These are phyloP conservation scores for Lottia scabra DNA, from an alignment of 2,888 invertebrate genomes.

Conservation along the genomic window DNA sequence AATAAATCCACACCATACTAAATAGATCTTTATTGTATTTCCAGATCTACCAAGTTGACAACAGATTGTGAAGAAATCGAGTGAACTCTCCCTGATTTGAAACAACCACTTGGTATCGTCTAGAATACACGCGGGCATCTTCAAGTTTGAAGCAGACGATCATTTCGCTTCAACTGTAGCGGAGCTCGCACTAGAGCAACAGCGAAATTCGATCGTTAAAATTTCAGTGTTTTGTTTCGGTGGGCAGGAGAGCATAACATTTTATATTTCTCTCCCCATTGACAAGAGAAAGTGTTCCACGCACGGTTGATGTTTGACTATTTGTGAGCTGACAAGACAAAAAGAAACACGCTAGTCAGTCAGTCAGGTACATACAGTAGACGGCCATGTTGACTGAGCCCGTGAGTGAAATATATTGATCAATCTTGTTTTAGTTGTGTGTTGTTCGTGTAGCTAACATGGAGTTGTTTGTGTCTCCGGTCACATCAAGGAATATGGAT, in stretches of 20 bases:
- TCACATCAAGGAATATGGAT: neutral
- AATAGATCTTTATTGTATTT: neutral
- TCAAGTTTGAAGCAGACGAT: neutral
- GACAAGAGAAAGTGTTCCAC: neutral
- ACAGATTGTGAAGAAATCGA: neutral
- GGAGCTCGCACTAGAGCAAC: neutral
- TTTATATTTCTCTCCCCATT: neutral
- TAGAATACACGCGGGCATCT: neutral
- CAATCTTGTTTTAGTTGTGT: neutral
- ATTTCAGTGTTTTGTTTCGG: no score
- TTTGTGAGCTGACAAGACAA: conserved; percentile 5
- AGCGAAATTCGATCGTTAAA: neutral
- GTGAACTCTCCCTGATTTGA: neutral
- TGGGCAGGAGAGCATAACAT: neutral
- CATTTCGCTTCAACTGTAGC: neutral
- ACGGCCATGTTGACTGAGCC: conserved; percentile 7
- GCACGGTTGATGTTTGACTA: neutral
- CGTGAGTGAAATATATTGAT: conserved; percentile 6
- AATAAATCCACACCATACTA: neutral
- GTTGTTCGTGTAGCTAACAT: conserved; percentile 7
- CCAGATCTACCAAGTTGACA: neutral
- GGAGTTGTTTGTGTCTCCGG: conserved; percentile 3
- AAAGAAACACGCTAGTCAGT: neutral
- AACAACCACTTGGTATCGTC: neutral
- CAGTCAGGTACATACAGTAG: neutral